Base-by-base conservation (phyloP, 2,113 vertebrate species). In the Pardalotus punctatus region DNA sequence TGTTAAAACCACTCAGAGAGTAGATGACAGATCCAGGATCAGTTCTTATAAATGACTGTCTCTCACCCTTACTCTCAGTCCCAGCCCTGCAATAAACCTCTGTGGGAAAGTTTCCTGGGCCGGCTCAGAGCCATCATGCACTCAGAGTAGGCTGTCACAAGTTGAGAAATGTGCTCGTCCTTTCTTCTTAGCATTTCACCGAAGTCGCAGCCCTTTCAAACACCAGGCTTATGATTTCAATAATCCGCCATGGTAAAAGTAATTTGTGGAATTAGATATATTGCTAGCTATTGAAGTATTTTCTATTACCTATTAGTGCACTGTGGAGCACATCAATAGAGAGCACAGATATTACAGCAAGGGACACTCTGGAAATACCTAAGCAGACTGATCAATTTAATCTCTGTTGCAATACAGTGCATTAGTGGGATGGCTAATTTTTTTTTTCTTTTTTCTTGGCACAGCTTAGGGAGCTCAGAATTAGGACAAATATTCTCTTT, bases 401-500 rank as follows among this genome's bases (percentile, higher is more conserved):
- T 95, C 86, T 95, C 93, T 97, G 86, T 90, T 95, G 81, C 95
- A 92, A 86, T 77, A 96, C 76, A 92, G 79, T 95, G 86, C 96
- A 97, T 96, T 97, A 96, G 94, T 2, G 3, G 81, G 79, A 94
- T 95, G 72, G 81, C 74, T 94, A 92, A 83, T 90, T 87, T 87
- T 90, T 95, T 86, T 91, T 81, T 42, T 7, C 20, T 19, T 62
- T 92, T 93, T 82, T 74, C 95, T 94, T 95, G 95, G 94, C 93
- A 96, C 40, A 96, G 95, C 87, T 93, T 88, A 90, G 81, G 91
- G 88, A 97, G 72, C 73, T 73, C 69, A 91, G 92, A 97, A 97
- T 95, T 95, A 91, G 96, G 96, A 96, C 93, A 97, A 97, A 97
- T 96, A 97, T 77, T 96, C 88, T 94, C 91, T 90, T 93, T 92